Evolutionary conservation across 2,113 vertebrate genomes (phyloP), one percentile per base, ranked within the genome.

Genomic region (Cercopithecus mona): DNA sequence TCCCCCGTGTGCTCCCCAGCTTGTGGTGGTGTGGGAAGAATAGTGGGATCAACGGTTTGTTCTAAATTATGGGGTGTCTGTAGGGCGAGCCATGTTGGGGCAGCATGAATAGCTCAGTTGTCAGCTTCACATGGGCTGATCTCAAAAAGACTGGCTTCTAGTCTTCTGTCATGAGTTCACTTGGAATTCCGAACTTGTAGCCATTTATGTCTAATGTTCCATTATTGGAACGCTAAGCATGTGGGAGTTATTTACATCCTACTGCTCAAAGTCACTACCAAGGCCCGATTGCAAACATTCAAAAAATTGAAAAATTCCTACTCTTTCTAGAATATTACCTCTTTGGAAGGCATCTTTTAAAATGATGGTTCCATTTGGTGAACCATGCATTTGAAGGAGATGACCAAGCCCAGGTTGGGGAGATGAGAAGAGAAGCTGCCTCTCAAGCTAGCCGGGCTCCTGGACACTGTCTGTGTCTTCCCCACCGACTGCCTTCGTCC

Each of bases 401-500:
- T 2, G 43, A n/a, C 4, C 30, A 4, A 80, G 66, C 59, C 8
- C 20, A 5, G 8, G 27, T n/a, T 1, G 43, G 23, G 38, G 5
- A 40, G 27, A 5, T 2, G 22, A 16, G 38, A 11, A 66, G 22
- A 61, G 59, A 17, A 12, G 25, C 3, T 30, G 8, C 25, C 20
- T 64, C 1, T 5, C 20, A 59, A 16, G 23, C 50, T 25, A 0
- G 14, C 17, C 8, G 0, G 40, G 17, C 25, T 43, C n/a, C 76
- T 17, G 68, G n/a, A 57, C 1, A 2, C 52, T 16, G 30, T 6
- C 35, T 78, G 76, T 12, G 18, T 66, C 20, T 4, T 76, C 45
- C 13, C 32, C 6, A 3, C 3, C 22, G 0, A 0, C 5, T 6
- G 27, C 45, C 5, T 27, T 3, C 6, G 0, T 23, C 78, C 30